Evolutionary conservation across 2,113 vertebrate species (phyloP), one percentile per base, ranked within the genome.

Genomic region (Panthera tigris): DNA sequence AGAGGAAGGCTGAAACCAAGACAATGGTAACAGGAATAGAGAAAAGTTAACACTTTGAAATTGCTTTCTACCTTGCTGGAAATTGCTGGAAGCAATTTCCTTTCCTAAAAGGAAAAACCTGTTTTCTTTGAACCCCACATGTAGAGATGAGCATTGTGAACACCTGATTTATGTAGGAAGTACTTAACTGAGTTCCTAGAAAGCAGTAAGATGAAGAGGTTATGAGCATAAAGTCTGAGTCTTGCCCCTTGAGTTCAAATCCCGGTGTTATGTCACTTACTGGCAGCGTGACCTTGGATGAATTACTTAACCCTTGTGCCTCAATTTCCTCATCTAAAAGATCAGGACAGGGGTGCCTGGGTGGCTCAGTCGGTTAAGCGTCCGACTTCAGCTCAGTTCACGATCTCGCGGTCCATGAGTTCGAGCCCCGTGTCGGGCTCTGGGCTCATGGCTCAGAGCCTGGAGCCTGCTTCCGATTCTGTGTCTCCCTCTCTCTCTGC

Each of bases 251-350:
- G 65, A 27, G 14, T 80, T 89, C 36, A 89, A 95, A 85, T 89
- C 21, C 33, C 45, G 80, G 52, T 33, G 45, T 80, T 52, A 91
- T 14, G 16, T 86, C 39, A 85, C 29, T 84, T 88, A 94, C 52
- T 82, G 83, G 71, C 29, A 55, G 50, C 80, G 36, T 81, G 55
- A 85, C 78, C 55, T 45, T 97, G 50, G 52, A 91, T 19, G 87
- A 94, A 57, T 84, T 84, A 94, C 36, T 88, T 76, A 91, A 94
- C 52, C 41, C 86, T 63, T 55, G 41, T 73, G 36, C 36, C 92
- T 92, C 69, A 96, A 89, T 89, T 78, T 96, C 89, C 36, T 92
- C 61, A 94, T 74, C 91, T 92, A 85, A 85, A 85, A 92, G 94
- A 94, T n/a, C 78, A 76, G 81, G 48, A 86, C 55, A 89, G 83